Conservation (phyloP, 2,888 invertebrate species). For the Caenorhabditis virilis region DNA sequence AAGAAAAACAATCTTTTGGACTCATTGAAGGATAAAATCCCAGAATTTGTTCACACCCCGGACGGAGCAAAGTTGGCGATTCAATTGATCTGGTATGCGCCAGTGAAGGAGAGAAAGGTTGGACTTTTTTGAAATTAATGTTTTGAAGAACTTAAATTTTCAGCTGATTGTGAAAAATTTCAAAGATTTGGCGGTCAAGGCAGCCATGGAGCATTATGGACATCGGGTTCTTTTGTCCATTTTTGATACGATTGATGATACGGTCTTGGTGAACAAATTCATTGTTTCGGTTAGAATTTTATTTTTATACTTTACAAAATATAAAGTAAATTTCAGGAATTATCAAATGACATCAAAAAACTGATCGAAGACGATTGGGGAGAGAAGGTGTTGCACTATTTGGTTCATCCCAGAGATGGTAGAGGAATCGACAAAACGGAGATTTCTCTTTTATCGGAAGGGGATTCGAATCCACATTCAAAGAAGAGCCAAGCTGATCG, state of each 20-base stretch:
- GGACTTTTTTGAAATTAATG: background rate
- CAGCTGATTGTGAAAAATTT: conserved; percentile 80
- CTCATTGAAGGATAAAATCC: conserved; percentile 78
- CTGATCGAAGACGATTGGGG: conserved; percentile 79
- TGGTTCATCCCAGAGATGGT: conserved; percentile 82
- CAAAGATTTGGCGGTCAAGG: conserved; percentile 81
- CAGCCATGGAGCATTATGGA: conserved; percentile 85
- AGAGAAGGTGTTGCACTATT: conserved; percentile 81
- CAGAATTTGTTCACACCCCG: conserved; percentile 52
- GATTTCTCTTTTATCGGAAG: conserved; percentile 75
- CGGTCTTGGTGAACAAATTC: conserved; percentile 84
- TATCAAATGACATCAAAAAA: conserved; percentile 61
- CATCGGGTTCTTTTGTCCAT: conserved; percentile 79
- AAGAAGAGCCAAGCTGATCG: conserved; percentile 45
- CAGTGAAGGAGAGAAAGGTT: conserved; percentile 71
- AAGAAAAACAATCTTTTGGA: conserved; percentile 79
- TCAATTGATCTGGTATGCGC: conserved; percentile 85
- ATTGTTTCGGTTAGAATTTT: conserved; percentile 70
- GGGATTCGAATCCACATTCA: conserved; percentile 44
- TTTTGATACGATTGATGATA: conserved; percentile 89
- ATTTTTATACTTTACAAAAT: background rate
- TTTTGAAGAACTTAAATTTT: conserved; percentile 7
- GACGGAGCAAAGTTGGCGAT: conserved; percentile 83
- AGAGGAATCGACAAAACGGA: conserved; percentile 83
- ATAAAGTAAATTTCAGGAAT: conserved; percentile 45